A percentile compares a stretch with the other conserved stretches of the same genome.
These are phyloP conservation scores for Alitta virens DNA, from an alignment of 2,888 invertebrate genomes.

Conservation along the genomic window DNA sequence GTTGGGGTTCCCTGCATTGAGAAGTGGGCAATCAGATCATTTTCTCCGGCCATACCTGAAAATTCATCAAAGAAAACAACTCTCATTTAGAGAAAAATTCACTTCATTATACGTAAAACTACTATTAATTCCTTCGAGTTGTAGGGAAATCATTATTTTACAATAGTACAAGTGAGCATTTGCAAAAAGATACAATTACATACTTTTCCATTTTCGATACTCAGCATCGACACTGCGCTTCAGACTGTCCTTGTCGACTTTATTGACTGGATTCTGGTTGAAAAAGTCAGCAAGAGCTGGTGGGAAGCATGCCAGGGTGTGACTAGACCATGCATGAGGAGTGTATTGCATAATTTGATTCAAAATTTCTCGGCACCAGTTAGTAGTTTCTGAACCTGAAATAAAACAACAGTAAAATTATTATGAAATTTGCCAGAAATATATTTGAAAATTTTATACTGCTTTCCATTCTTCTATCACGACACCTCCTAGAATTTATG, in stretches of 20 bases:
- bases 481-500: no score
- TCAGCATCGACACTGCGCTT: slow-evolving; percentile 68
- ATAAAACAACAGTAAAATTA: no score
- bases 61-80: slow-evolving; percentile 7
- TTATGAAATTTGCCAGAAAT: no score
- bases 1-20: slow-evolving; percentile 89
- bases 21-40: slow-evolving; percentile 93
- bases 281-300: slow-evolving; percentile 86
- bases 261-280: slow-evolving; percentile 57
- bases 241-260: slow-evolving; percentile 83
- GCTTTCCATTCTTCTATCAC: no score
- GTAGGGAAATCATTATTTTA: not conserved
- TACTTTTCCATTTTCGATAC: slow-evolving; percentile 83
- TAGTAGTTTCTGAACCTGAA: slow-evolving; percentile 58
- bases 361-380: slow-evolving; percentile 87
- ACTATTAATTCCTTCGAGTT: not conserved
- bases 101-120: not conserved
- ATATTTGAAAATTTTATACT: no score
- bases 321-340: slow-evolving; percentile 92
- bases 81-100: not conserved
- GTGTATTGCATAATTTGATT: slow-evolving; percentile 88
- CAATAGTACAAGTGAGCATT: no score
- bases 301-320: slow-evolving; percentile 89
- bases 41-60: slow-evolving; percentile 88
- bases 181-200: slow-evolving; percentile 21